These are phyloP conservation scores for Heliconius melpomene DNA, from an alignment of 1,140 invertebrate genomes.

Conservation along the genomic window DNA sequence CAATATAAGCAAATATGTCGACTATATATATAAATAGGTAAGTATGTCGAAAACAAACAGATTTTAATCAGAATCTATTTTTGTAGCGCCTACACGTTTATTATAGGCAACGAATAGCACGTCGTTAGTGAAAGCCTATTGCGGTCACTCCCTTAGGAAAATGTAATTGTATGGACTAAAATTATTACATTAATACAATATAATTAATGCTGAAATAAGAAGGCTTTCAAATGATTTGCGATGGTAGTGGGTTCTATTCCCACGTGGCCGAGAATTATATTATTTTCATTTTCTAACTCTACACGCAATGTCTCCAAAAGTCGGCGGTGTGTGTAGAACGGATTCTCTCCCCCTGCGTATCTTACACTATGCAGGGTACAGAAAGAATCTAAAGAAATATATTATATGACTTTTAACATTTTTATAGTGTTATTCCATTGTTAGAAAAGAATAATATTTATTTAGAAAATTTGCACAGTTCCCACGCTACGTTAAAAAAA, in stretches of 20 bases:
- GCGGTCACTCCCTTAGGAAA: background rate
- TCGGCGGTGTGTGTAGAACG: no score
- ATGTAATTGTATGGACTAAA: background rate
- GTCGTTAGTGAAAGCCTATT: background rate
- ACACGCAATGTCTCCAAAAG: no score
- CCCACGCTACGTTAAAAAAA: no score
- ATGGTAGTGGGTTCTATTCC: background rate
- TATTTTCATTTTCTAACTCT: no score
- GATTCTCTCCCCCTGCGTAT: no score
- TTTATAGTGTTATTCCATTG: no score
- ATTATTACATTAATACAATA: background rate
- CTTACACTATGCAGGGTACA: no score
- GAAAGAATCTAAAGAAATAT: no score
- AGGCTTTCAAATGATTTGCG: background rate
- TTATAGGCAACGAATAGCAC: background rate
- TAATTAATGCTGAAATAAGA: background rate
- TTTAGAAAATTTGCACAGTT: no score
- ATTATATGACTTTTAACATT: no score
- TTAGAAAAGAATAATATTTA: no score
- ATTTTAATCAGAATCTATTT: constrained; percentile 2
- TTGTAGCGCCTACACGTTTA: background rate
- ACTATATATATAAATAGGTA: background rate
- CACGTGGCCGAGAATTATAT: background rate
- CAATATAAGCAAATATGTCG: no score
- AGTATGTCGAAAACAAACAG: background rate